These are phyloP conservation scores for Monarcha castaneiventris DNA, from an alignment of 2,113 vertebrate species.

Conservation along the genomic window DNA sequence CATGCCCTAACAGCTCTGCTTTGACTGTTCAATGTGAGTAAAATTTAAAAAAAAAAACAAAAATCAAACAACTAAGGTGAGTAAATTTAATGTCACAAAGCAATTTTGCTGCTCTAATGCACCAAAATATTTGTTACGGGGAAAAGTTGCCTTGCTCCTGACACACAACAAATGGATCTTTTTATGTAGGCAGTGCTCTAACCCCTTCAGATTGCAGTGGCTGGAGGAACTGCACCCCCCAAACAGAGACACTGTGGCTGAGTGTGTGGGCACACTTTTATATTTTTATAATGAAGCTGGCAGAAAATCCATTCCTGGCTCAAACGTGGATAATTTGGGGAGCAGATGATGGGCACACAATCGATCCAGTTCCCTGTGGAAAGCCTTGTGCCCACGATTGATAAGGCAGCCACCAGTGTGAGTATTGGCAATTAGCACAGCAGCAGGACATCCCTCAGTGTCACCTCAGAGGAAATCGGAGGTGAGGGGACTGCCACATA, in stretches of 20 bases:
- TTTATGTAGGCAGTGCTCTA: background rate
- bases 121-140: background rate
- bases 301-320: background rate
- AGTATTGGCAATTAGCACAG: background rate
- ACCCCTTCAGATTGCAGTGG: background rate
- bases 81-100: background rate
- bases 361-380: background rate
- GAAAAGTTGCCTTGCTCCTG: background rate
- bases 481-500: background rate
- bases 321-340: background rate
- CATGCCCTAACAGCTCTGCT: background rate
- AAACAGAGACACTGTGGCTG: background rate
- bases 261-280: background rate
- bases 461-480: background rate
- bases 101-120: background rate
- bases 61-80: background rate
- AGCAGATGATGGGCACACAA: background rate
- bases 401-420: background rate
- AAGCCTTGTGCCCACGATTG: background rate
- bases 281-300: background rate
- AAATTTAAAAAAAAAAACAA: background rate
- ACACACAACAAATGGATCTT: rapidly evolving
- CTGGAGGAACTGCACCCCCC: background rate
- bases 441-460: background rate
- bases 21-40: background rate